Evolutionary conservation across 64 coral and sea anemone genomes (phyloP).

Genomic region (Astreopora myriophthalma): DNA sequence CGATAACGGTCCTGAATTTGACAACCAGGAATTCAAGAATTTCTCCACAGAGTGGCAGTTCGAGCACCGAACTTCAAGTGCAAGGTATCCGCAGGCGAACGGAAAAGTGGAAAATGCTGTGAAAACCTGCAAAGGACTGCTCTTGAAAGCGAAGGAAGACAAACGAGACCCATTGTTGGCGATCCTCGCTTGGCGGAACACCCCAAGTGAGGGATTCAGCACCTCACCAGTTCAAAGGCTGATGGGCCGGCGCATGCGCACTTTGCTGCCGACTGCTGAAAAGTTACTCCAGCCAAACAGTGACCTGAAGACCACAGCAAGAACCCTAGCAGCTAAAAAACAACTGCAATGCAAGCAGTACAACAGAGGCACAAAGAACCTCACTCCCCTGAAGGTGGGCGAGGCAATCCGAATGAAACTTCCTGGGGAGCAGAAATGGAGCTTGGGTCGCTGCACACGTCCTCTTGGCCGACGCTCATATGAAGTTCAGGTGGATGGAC

Average conservation of each 20-base stretch:
- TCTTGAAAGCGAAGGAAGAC: background rate
- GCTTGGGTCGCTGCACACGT: conserved; percentile 14
- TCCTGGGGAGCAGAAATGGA: conserved; percentile 26
- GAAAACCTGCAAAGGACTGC: background rate
- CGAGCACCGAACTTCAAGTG: background rate
- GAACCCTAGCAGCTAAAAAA: background rate
- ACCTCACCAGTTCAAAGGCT: conserved; percentile 14
- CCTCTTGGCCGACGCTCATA: conserved; percentile 27
- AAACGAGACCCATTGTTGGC: background rate
- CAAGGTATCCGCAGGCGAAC: background rate
- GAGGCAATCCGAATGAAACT: conserved; percentile 47
- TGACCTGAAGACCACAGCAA: conserved; percentile 5
- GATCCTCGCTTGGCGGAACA: background rate
- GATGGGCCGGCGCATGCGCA: conserved; percentile 15
- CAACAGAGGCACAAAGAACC: background rate
- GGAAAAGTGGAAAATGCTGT: background rate
- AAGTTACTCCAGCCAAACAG: background rate
- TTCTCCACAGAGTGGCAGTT: background rate
- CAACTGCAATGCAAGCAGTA: background rate
- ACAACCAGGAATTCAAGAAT: background rate
- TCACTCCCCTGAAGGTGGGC: background rate
- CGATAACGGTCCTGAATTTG: background rate
- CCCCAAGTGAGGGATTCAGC: background rate
- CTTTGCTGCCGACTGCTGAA: conserved; percentile 22
- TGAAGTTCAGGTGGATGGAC: conserved; percentile 46